These are phyloP conservation scores for Morbakka virulenta DNA, from an alignment of 30 jellyfish, hydroid and myxozoan species.

Conservation along the genomic window DNA sequence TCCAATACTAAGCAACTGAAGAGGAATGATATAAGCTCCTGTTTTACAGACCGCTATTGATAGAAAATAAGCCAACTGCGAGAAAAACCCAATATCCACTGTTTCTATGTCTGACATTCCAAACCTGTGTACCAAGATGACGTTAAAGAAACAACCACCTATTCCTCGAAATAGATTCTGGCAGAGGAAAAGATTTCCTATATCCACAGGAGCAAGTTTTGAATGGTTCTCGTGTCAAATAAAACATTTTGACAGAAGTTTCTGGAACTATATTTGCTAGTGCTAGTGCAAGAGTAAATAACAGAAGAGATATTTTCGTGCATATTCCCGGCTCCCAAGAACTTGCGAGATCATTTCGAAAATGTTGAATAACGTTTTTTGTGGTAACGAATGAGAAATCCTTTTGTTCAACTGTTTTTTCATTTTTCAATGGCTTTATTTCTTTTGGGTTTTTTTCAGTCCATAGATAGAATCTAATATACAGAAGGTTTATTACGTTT, in stretches of 20 bases:
- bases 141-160: background rate
- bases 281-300: background rate
- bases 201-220: background rate
- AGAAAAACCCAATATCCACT: background rate
- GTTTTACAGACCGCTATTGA: background rate
- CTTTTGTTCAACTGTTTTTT: background rate
- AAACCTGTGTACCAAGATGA: too few relatives aligned
- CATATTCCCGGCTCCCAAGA: background rate
- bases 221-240: background rate
- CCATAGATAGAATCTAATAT: background rate
- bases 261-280: background rate
- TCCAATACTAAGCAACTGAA: background rate
- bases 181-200: background rate
- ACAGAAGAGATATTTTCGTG: background rate
- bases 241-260: background rate
- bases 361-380: background rate
- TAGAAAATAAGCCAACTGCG: background rate
- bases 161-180: background rate
- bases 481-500: background rate
- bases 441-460: background rate
- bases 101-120: background rate
- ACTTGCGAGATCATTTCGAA: background rate
- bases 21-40: background rate
- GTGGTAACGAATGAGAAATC: background rate
- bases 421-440: background rate